These are phyloP conservation scores for Xenentodon cancila DNA, from an alignment of 2,797 vertebrate species.

Conservation along the genomic window DNA sequence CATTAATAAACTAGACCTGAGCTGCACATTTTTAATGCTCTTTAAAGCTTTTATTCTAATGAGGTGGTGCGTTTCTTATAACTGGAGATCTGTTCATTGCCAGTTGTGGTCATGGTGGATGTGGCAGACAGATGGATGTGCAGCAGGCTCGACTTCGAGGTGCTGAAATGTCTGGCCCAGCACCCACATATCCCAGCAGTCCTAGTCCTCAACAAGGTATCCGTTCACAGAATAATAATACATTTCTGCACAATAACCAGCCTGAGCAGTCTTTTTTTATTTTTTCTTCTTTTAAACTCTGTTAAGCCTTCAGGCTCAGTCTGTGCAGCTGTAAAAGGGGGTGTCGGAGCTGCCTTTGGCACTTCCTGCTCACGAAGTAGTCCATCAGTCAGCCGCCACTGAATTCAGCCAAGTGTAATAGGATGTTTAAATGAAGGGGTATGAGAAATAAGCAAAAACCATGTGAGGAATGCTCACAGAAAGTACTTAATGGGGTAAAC, in stretches of 20 bases:
- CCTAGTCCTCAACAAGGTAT: slow-evolving; percentile 95
- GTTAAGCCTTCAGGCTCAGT: not conserved
- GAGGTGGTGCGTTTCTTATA: slow-evolving; percentile 2
- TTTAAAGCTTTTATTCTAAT: not conserved
- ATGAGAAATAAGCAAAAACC: not conserved
- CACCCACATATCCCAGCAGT: slow-evolving; percentile 86
- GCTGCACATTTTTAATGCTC: slow-evolving; percentile 3
- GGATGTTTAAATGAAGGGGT: not conserved
- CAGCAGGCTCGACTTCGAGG: slow-evolving; percentile 82
- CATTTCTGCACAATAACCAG: not conserved
- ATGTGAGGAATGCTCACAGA: not conserved
- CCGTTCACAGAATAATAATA: not conserved
- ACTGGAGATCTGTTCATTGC: slow-evolving; percentile 21
- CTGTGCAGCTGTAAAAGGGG: not conserved
- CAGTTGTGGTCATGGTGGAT: slow-evolving; percentile 93
- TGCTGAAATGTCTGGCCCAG: slow-evolving; percentile 85
- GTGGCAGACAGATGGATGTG: slow-evolving; percentile 89
- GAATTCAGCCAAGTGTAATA: not conserved
- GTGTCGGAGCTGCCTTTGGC: not conserved
- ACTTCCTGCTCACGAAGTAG: not conserved
- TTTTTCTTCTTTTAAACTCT: too few relatives aligned
- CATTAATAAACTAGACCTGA: slow-evolving; percentile 11
- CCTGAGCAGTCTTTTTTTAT: not conserved
- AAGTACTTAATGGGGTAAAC: too few relatives aligned
- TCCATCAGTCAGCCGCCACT: not conserved